Percentiles rank a stretch among this genome's conserved stretches.
Conservation (phyloP, 2,888 invertebrate species). For the Lepidocyrtinus sp. region DNA sequence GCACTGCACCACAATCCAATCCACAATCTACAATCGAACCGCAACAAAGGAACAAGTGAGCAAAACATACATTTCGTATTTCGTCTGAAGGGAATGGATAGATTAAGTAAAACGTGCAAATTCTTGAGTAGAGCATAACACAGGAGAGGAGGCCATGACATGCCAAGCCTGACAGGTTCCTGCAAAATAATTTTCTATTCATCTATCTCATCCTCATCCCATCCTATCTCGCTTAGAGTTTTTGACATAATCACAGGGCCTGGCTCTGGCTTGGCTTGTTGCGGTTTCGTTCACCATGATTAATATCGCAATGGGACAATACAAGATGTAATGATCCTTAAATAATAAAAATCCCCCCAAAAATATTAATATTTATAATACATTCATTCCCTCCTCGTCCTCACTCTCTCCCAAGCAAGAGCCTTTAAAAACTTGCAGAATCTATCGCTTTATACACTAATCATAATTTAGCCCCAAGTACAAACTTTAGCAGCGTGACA, state of each 20-base stretch:
- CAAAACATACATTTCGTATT: not conserved
- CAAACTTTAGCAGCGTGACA: not conserved
- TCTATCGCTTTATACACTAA: not conserved
- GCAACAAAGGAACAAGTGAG: not conserved
- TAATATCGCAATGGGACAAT: not conserved
- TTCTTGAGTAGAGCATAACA: too few relatives aligned
- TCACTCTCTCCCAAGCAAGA: not conserved
- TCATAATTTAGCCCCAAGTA: not conserved
- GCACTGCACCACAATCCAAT: not conserved
- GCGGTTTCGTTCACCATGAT: not conserved
- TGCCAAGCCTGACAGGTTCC: too few relatives aligned
- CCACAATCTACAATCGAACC: too few relatives aligned
- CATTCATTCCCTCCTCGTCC: too few relatives aligned
- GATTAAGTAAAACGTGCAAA: not conserved
- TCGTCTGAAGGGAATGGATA: not conserved
- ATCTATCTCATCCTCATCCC: not conserved
- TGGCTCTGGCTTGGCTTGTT: not conserved
- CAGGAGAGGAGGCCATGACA: too few relatives aligned
- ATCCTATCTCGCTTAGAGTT: too few relatives aligned
- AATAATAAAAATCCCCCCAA: not conserved
- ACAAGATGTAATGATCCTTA: not conserved
- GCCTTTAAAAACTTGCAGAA: not conserved
- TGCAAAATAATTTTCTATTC: not conserved
- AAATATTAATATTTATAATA: not conserved
- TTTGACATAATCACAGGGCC: too few relatives aligned